phyloP scores from a whole-genome alignment of 2,797 vertebrate genomes.

The Oryzias dopingdopingensis region DNA sequence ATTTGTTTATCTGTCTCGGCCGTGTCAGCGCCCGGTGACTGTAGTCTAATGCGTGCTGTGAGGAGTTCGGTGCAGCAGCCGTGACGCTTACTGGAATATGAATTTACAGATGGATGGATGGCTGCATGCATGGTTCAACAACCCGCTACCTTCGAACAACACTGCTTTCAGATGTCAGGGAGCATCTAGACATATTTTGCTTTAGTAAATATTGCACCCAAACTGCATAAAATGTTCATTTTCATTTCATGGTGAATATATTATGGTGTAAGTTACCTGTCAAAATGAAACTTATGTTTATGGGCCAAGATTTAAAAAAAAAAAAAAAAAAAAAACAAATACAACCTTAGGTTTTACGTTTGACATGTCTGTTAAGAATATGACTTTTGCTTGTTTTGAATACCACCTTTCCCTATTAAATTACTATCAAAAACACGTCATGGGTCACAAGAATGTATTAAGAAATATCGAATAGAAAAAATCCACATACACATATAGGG shows the following conservation, averaged over 20 bases:
- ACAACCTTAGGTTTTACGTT: too few species aligned
- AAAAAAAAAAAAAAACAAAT: too few species aligned
- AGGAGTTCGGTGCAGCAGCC: constrained; percentile 16
- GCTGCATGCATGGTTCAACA: constrained; percentile 12
- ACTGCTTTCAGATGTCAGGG: background rate
- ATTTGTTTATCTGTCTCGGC: constrained; percentile 35
- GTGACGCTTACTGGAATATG: constrained; percentile 21
- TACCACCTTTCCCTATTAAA: too few species aligned
- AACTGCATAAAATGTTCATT: background rate
- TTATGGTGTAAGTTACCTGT: too few species aligned
- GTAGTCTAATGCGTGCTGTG: constrained; percentile 20
- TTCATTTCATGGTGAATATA: background rate
- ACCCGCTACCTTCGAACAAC: background rate
- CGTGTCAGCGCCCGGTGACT: constrained; percentile 15
- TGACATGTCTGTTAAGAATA: too few species aligned
- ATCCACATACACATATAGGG: too few species aligned
- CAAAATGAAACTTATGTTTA: too few species aligned
- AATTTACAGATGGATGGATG: constrained; percentile 5
- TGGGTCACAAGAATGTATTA: too few species aligned
- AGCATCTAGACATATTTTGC: background rate
- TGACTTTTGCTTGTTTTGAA: too few species aligned
- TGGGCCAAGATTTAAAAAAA: too few species aligned
- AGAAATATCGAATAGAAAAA: too few species aligned
- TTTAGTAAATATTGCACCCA: background rate
- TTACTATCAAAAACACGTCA: too few species aligned